These are phyloP conservation scores for Varroa destructor DNA, from an alignment of 1,140 invertebrate species.

Conservation along the genomic window DNA sequence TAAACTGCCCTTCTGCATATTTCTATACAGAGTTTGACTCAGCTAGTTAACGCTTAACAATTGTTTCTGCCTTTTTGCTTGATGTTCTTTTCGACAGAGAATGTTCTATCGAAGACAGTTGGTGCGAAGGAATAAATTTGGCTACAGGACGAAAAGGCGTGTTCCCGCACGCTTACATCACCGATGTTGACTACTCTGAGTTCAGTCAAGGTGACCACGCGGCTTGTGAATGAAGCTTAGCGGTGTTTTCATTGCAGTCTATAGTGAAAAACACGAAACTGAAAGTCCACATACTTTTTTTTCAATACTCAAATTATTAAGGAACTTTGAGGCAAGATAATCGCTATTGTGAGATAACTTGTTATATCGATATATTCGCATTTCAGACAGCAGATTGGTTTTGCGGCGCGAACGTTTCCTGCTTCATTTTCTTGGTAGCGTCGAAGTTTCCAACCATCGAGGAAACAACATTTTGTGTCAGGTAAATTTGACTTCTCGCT, in stretches of 20 bases:
- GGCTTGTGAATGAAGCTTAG: no score
- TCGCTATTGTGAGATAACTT: no score
- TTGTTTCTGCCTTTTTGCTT: no score
- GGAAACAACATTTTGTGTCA: slow-evolving; percentile 49
- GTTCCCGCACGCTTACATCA: slow-evolving; percentile 89
- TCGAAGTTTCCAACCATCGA: slow-evolving; percentile 86
- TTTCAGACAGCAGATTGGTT: slow-evolving; percentile 32
- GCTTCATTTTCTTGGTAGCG: slow-evolving; percentile 82
- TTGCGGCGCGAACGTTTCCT: slow-evolving; percentile 51
- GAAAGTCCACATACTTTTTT: no score
- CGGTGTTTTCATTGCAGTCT: no score
- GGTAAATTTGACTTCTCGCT: slow-evolving; percentile 31
- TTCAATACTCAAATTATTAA: no score
- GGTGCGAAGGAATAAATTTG: slow-evolving; percentile 66
- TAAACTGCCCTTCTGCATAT: slow-evolving; percentile 36
- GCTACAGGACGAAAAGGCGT: slow-evolving; percentile 80
- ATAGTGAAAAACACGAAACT: no score
- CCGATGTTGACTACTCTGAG: slow-evolving; percentile 86
- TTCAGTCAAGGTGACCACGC: slow-evolving; percentile 62
- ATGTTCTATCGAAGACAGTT: slow-evolving; percentile 25
- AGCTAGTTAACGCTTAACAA: no score
- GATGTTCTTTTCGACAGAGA: slow-evolving; percentile 12
- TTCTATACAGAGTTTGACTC: neutral
- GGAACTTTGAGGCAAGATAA: no score
- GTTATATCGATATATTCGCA: slow-evolving; percentile 21